Percentiles rank a stretch among this genome's conserved stretches.
phyloP scores from a whole-genome alignment of 1,140 invertebrate genomes.

The Calephelis virginiensis region DNA sequence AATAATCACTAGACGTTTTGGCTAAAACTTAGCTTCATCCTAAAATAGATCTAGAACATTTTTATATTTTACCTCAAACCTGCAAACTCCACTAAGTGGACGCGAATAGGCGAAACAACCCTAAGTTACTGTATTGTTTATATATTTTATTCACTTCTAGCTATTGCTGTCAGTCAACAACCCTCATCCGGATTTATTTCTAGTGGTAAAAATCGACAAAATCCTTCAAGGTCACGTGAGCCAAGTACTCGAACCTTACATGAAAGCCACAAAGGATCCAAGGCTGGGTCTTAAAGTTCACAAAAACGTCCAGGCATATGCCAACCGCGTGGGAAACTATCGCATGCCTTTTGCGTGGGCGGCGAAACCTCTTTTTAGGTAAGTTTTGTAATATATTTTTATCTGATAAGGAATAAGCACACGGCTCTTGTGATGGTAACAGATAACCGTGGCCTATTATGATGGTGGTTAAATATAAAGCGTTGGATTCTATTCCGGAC shows the following conservation, averaged over 20 bases:
- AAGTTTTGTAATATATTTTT: conserved; percentile 27
- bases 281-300: conserved; percentile 89
- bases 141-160: conserved; percentile 69
- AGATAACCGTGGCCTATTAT: too few relatives aligned
- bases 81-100: too few relatives aligned
- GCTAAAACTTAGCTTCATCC: too few relatives aligned
- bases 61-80: too few relatives aligned
- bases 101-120: too few relatives aligned
- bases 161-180: conserved; percentile 90
- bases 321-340: conserved; percentile 91
- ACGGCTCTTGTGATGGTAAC: too few relatives aligned
- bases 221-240: conserved; percentile 93
- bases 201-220: conserved; percentile 95
- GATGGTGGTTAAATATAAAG: too few relatives aligned
- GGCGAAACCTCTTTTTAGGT: conserved; percentile 89
- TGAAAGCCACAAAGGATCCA: conserved; percentile 87
- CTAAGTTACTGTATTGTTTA: conserved; percentile 2
- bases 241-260: conserved; percentile 92
- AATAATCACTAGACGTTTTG: too few relatives aligned
- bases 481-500: too few relatives aligned
- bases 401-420: background rate
- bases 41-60: too few relatives aligned
- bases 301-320: conserved; percentile 88
- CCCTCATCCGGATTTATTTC: conserved; percentile 91
- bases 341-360: conserved; percentile 98